Conservation (phyloP, 2,113 vertebrate species). For the Amazona guildingii region DNA sequence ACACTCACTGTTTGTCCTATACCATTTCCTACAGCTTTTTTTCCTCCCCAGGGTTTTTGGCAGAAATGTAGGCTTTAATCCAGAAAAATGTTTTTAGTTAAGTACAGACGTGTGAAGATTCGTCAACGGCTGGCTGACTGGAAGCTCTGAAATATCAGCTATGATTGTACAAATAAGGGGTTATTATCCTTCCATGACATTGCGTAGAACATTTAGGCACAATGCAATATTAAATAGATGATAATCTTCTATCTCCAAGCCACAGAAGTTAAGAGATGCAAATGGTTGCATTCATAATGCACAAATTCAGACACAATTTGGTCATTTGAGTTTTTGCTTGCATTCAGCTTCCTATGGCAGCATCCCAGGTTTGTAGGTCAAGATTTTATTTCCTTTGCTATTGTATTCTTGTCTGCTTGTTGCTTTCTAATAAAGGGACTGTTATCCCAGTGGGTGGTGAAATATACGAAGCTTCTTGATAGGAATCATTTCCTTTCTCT, state of each 20-base stretch:
- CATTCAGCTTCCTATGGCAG: neutral
- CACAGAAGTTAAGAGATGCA: neutral
- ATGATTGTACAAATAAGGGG: neutral
- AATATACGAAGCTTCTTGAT: neutral
- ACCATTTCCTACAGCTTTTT: neutral
- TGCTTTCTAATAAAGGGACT: neutral
- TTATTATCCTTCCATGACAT: neutral
- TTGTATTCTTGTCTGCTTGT: neutral
- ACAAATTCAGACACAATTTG: neutral
- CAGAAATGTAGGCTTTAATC: neutral
- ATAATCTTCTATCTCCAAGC: neutral
- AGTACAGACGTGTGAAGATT: neutral
- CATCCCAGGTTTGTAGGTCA: neutral
- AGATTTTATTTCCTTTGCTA: neutral
- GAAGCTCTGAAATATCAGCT: neutral
- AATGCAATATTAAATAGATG: neutral
- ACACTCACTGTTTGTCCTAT: neutral
- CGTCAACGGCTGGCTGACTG: neutral
- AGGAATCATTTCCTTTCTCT: neutral
- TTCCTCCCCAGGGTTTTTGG: neutral
- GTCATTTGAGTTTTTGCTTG: neutral
- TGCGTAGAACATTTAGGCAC: neutral
- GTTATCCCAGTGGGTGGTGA: neutral
- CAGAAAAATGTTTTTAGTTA: neutral
- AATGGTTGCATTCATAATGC: neutral